Conservation (phyloP, 2,113 vertebrate genomes). For the Cyphomyrus discorhynchus region DNA sequence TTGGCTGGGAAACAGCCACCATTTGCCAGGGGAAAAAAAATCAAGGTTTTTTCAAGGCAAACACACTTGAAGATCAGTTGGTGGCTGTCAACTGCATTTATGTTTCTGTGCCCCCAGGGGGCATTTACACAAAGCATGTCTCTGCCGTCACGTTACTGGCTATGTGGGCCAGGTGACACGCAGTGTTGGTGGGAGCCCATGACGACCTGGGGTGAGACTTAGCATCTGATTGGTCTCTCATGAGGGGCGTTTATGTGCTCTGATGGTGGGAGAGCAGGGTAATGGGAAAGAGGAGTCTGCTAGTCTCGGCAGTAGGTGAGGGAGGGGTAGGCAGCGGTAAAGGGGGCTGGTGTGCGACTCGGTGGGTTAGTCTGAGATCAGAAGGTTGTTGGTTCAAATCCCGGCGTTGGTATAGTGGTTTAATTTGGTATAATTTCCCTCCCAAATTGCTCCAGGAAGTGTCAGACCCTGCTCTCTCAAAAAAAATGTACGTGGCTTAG, state of each 20-base stretch:
- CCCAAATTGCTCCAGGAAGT: not conserved
- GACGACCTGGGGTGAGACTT: not conserved
- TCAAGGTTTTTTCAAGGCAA: not conserved
- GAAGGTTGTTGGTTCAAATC: not conserved
- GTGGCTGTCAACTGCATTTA: not conserved
- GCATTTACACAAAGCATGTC: not conserved
- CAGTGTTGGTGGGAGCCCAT: not conserved
- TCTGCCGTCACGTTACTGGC: not conserved
- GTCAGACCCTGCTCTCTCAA: not conserved
- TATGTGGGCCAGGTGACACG: not conserved
- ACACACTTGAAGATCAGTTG: not conserved
- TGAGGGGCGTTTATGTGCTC: not conserved
- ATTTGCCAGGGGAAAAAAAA: not conserved
- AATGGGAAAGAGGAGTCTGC: not conserved
- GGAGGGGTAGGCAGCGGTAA: not conserved
- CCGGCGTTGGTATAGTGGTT: not conserved
- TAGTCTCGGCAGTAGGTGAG: not conserved
- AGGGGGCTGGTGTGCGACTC: not conserved
- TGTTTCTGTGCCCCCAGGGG: not conserved
- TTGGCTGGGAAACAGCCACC: not conserved
- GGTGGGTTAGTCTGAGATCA: not conserved
- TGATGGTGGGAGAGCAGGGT: not conserved
- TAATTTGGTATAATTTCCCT: not conserved
- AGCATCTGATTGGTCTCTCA: not conserved
- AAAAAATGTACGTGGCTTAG: not conserved